Percentiles rank a stretch among this genome's conserved stretches.
Conservation (phyloP, 2,113 vertebrate genomes). For the Pagrus major region DNA sequence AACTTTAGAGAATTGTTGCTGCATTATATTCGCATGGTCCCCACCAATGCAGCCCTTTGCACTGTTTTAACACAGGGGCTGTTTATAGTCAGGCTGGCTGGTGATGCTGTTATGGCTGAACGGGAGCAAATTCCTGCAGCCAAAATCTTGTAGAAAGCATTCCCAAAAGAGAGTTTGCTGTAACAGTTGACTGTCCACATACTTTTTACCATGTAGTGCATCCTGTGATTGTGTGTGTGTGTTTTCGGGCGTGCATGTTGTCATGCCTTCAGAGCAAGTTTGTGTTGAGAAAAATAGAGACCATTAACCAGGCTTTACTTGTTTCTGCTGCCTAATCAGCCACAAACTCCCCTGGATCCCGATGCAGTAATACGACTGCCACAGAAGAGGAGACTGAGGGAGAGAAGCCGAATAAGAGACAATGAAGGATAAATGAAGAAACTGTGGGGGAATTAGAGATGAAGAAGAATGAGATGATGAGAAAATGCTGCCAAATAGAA, state of each 20-base stretch:
- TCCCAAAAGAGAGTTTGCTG: neutral
- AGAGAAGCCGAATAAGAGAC: conserved; percentile 7
- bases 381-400: conserved; percentile 11
- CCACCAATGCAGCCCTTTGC: neutral
- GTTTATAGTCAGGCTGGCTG: neutral
- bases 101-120: neutral
- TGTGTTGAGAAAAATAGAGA: conserved; percentile 33
- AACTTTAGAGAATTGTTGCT: neutral
- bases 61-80: conserved; percentile 11
- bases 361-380: conserved; percentile 12
- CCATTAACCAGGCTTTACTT: conserved; percentile 49
- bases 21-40: neutral
- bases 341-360: conserved; percentile 49
- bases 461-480: conserved; percentile 19
- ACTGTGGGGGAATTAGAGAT: conserved; percentile 22
- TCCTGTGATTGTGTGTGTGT: neutral
- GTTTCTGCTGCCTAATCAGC: conserved; percentile 51
- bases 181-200: neutral
- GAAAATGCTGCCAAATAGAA: conserved; percentile 5
- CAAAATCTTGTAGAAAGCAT: neutral
- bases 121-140: neutral
- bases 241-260: neutral
- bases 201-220: neutral
- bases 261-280: neutral
- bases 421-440: conserved; percentile 41